Base-by-base conservation (phyloP, 2,888 invertebrate species). In the Scelioninae gen. 1 region DNA sequence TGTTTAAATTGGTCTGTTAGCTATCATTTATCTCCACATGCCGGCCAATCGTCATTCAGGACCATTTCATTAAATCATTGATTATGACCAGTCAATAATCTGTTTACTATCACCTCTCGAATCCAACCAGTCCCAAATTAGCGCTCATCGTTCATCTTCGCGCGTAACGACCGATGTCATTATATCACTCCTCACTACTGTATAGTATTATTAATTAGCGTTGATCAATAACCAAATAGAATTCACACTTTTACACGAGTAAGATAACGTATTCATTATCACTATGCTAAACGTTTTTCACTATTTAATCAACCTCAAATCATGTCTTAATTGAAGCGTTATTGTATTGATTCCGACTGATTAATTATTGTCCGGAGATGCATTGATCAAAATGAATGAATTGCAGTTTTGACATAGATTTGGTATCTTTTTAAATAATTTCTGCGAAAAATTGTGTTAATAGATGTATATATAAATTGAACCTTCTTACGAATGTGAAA, bases 1-100 rank as follows among this genome's bases (percentile, higher is more conserved):
- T 79, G 72, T 79, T 79, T 69, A 79, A 79, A 79, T 74, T 79
- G 66, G 66, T 68, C 68, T 74, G 72, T 74, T 72, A 80, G 74
- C 74, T 68, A 80, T 80, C 74, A 56, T 80, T 80, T 80, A 74
- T 74, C 80, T 49, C 55, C 71, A 38, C 38, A 47, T 29, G 72
- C 49, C 23, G 62, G n/a, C 71, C 71, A 66, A 75, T 62, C 62
- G 69, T 55, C 63, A 56, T 40, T 56, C 63, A 68, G 47, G 23
- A 55, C 51, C 74, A 29, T 80, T 74, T 74, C 80, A 74, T 74
- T 80, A 80, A 80, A 80, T 80, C 80, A 80, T 66, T 74, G 68
- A 80, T 80, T 79, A 80, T 55, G 29, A 51, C 80, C 56, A 68
- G 80, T 74, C 74, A 80, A 80, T 80, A 74, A 80, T 80, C 80